Evolutionary conservation across 23 tunicate genomes (phyloP).

Genomic region (Styela plicata): DNA sequence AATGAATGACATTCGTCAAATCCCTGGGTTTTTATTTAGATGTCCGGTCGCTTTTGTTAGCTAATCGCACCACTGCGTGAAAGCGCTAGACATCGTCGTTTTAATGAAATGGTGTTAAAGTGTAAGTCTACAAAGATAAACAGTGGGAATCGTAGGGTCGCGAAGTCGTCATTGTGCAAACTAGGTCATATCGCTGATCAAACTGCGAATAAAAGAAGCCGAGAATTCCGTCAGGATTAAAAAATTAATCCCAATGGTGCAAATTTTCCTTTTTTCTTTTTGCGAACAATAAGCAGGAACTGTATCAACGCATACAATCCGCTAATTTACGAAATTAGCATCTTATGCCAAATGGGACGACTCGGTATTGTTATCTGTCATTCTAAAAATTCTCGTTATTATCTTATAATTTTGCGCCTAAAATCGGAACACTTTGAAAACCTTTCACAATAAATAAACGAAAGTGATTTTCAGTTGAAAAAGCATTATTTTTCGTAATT

Average conservation of each 20-base stretch:
- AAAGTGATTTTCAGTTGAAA: too few species aligned
- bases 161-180: neutral
- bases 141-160: neutral
- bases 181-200: neutral
- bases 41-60: neutral
- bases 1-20: neutral
- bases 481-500: too few species aligned
- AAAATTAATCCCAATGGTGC: neutral
- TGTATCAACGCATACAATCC: too few species aligned
- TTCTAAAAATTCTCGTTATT: too few species aligned
- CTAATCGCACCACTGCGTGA: slow-evolving; percentile 15
- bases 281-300: too few species aligned
- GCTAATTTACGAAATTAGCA: too few species aligned
- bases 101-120: neutral
- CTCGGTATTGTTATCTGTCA: too few species aligned
- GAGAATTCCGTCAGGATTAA: neutral
- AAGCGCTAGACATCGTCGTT: slow-evolving; percentile 13
- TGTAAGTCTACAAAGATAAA: neutral
- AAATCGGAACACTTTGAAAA: too few species aligned
- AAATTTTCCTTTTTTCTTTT: too few species aligned
- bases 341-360: too few species aligned
- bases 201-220: neutral
- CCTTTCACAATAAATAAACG: too few species aligned
- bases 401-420: too few species aligned
- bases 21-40: neutral